Percentiles rank a stretch among this genome's conserved stretches.
phyloP scores from a whole-genome alignment of 2,797 vertebrate species.

The Cossypha heuglini region DNA sequence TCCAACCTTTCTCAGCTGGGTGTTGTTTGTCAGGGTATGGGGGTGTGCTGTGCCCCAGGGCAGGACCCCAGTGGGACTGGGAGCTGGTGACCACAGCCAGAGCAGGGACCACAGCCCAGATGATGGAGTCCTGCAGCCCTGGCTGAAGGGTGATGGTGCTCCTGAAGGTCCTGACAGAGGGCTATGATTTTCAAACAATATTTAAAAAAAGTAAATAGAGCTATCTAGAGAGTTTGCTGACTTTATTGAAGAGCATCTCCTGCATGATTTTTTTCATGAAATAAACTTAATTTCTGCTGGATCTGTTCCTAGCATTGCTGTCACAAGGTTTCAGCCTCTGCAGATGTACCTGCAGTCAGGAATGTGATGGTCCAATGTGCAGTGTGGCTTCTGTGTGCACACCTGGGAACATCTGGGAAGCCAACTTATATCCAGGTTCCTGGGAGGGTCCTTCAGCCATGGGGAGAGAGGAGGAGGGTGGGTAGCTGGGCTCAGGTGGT shows the following conservation, averaged over 20 bases:
- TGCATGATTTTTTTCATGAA: background rate
- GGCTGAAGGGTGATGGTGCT: background rate
- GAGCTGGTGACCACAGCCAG: background rate
- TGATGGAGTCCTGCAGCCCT: background rate
- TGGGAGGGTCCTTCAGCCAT: background rate
- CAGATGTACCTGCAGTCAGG: background rate
- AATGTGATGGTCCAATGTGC: rapidly evolving
- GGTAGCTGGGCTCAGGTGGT: background rate
- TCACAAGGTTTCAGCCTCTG: background rate
- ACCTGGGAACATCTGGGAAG: background rate
- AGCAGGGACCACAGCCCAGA: background rate
- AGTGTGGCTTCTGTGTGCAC: background rate
- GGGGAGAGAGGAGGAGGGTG: background rate
- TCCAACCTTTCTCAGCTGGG: background rate
- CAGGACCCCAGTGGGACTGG: background rate
- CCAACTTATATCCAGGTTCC: rapidly evolving
- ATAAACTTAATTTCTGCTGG: background rate
- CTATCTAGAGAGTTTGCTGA: background rate
- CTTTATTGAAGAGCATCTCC: background rate
- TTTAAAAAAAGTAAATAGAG: background rate
- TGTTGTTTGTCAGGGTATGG: background rate
- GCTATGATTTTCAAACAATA: background rate
- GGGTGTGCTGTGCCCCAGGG: background rate
- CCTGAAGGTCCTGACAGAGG: background rate
- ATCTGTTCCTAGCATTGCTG: background rate